Base-by-base conservation (phyloP, 2,113 vertebrate genomes). In the Pangasianodon hypophthalmus region DNA sequence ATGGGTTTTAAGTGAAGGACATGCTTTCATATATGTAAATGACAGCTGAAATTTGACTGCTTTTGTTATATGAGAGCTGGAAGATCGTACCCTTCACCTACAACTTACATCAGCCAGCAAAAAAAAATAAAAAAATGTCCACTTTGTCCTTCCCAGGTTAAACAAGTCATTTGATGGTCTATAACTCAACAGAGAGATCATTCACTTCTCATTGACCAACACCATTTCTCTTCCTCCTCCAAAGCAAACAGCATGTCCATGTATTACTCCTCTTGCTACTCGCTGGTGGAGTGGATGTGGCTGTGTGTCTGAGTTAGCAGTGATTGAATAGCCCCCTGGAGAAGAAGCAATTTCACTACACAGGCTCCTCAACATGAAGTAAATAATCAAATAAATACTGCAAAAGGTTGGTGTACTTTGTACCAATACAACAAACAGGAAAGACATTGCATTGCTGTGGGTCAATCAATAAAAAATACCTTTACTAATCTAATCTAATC, bases 241-340 rank as follows among this genome's bases (percentile, higher is more conserved):
- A 84, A 92, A 92, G 93, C 89, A 95, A 95, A 95, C 89, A 54
- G 71, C 41, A 56, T 90, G 90, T 92, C 93, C 58, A 21, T 90
- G 93, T 87, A 93, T 94, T 92, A 83, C 91, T 95, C 93, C 92
- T 91, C 93, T 93, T 89, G 37, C 37, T 37, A 37, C 37, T 37
- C 89, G 87, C 60, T 88, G 90, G 32, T 77, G 90, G 93, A 92
- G 88, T 89, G 90, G 90, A 10, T 85, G 88, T 92, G 93, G 92
- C 93, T 93, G 93, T 81, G 86, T 90, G 92, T 90, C 83, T 92
- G 84, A 94, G 93, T 92, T 91, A 18, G 87, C 90, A 92, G 92
- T 94, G 93, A 96, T 95, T 95, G 93, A 95, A 95, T 93, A 91
- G 90, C 83, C 94, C 94, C 93, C 92, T 1, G 41, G 91, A 93